Percentiles rank a stretch among this genome's conserved stretches.
phyloP scores from a whole-genome alignment of 30 jellyfish, hydroid and myxozoan genomes.

The Hydractinia symbiolongicarpus region DNA sequence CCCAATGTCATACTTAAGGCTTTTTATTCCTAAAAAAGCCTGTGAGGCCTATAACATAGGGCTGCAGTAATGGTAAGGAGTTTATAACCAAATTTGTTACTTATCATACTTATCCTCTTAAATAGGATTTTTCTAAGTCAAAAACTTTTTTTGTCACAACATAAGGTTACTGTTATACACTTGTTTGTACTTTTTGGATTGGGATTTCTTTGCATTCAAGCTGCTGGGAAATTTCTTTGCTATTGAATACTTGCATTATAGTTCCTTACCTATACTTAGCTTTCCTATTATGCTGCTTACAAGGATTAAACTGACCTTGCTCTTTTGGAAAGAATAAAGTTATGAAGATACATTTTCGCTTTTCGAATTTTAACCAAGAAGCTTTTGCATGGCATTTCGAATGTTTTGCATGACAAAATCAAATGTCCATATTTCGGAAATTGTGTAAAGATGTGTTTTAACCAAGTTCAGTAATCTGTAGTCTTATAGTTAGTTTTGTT shows the following conservation, averaged over 20 bases:
- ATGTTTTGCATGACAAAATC: too few relatives aligned
- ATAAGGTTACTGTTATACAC: not conserved
- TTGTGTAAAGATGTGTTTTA: too few relatives aligned
- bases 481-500: too few relatives aligned
- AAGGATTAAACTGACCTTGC: too few relatives aligned
- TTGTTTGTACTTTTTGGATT: not conserved
- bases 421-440: too few relatives aligned
- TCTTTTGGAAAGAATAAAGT: too few relatives aligned
- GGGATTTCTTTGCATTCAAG: not conserved
- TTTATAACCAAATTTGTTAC: not conserved
- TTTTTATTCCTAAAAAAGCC: conserved; percentile 1
- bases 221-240: not conserved
- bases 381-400: too few relatives aligned
- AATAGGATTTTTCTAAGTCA: not conserved
- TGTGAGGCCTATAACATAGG: not conserved
- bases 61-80: conserved; percentile 1
- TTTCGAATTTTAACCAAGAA: too few relatives aligned
- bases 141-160: not conserved
- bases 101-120: not conserved
- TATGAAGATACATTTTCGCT: too few relatives aligned
- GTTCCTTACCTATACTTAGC: too few relatives aligned
- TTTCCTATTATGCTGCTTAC: too few relatives aligned
- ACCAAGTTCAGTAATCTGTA: too few relatives aligned
- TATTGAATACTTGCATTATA: not conserved
- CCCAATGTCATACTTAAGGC: not conserved